A percentile compares a stretch with the other conserved stretches of the same genome.
Evolutionary conservation across 2,113 vertebrate genomes (phyloP).

Genomic region (human (Homo sapiens)): GRCh38 chr3:174019001-174019500

Average conservation of each 20-base stretch:
- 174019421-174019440: neutral
- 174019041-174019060: neutral
- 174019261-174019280: neutral
- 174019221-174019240: neutral
- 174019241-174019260: neutral
- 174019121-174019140: neutral
- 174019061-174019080: neutral
- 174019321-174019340: neutral
- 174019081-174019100: neutral
- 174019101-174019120: neutral
- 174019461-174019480: neutral
- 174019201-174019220: neutral
- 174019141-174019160: neutral
- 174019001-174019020: neutral
- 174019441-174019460: neutral
- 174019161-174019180: neutral
- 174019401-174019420: neutral
- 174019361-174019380: neutral
- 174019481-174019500: neutral
- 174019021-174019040: neutral
- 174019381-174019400: neutral
- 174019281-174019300: neutral
- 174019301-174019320: neutral
- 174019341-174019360: neutral
- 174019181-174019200: neutral